phyloP scores from a whole-genome alignment of 1,140 invertebrate species.

The Drosophila biarmipes region DNA sequence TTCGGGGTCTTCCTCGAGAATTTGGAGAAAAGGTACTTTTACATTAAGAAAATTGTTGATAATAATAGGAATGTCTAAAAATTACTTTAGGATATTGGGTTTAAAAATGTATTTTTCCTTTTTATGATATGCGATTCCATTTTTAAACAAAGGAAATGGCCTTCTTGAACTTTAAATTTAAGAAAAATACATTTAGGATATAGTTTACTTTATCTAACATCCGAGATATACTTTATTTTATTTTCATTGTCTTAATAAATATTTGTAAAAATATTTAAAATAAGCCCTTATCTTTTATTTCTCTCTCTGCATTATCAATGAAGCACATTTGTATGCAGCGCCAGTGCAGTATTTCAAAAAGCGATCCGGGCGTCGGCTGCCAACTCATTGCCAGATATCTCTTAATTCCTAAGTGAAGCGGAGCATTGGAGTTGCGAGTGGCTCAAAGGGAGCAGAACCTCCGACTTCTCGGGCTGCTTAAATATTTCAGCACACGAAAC shows the following conservation, averaged over 20 bases:
- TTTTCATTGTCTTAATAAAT: background rate
- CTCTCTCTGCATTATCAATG: slow-evolving; percentile 28
- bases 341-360: slow-evolving; percentile 42
- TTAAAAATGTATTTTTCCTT: too few relatives aligned
- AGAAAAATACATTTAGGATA: too few relatives aligned
- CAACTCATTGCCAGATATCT: slow-evolving; percentile 50
- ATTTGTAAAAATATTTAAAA: background rate
- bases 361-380: slow-evolving; percentile 14
- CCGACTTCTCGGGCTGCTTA: slow-evolving; percentile 38
- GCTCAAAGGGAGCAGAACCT: slow-evolving; percentile 5
- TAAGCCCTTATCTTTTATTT: background rate
- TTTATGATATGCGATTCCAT: too few relatives aligned
- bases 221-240: background rate
- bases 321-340: slow-evolving; percentile 33
- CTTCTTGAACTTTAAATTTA: too few relatives aligned
- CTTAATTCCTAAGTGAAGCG: slow-evolving; percentile 73
- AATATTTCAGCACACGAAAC: slow-evolving; percentile 74
- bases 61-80: too few relatives aligned
- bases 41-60: background rate
- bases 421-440: slow-evolving; percentile 20
- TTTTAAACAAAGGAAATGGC: too few relatives aligned
- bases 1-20: background rate
- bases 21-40: background rate
- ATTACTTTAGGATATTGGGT: too few relatives aligned
- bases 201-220: too few relatives aligned